Evolutionary conservation across 2,113 vertebrate species (phyloP).

Genomic region (Glaucomys volans): DNA sequence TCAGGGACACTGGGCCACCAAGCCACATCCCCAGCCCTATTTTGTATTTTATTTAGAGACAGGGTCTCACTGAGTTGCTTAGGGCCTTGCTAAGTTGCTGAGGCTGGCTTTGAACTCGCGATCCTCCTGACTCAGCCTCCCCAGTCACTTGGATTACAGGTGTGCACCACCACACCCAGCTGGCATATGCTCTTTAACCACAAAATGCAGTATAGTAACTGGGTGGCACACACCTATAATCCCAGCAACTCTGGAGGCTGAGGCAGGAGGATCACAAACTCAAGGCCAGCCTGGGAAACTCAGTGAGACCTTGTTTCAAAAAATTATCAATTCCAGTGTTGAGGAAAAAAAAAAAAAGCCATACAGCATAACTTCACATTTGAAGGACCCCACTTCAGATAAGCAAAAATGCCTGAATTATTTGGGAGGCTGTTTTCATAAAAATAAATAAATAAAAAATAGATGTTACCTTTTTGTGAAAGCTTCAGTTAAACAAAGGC

Average conservation of each 20-base stretch:
- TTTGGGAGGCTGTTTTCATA: neutral
- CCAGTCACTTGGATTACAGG: too few relatives aligned
- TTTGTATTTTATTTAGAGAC: too few relatives aligned
- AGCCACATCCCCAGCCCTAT: too few relatives aligned
- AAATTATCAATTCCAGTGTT: too few relatives aligned
- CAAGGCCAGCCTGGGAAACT: neutral
- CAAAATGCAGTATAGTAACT: neutral
- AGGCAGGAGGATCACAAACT: neutral
- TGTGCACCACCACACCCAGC: too few relatives aligned
- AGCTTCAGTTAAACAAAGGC: neutral
- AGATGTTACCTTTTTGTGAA: neutral
- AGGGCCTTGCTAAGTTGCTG: too few relatives aligned
- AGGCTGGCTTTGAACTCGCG: too few relatives aligned
- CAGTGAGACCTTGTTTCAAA: too few relatives aligned
- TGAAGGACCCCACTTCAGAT: neutral
- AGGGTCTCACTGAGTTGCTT: too few relatives aligned
- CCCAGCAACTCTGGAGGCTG: neutral
- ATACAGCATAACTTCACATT: neutral
- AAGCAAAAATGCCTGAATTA: neutral
- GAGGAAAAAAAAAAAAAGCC: neutral
- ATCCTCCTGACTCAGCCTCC: too few relatives aligned
- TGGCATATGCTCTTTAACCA: neutral
- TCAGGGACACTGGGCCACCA: too few relatives aligned
- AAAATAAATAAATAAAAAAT: neutral
- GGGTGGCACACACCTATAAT: neutral